Percentiles rank a stretch among this genome's conserved stretches.
Conservation (phyloP, 37 sponge, comb jelly and placozoan species). For the Bolinopsis microptera region DNA sequence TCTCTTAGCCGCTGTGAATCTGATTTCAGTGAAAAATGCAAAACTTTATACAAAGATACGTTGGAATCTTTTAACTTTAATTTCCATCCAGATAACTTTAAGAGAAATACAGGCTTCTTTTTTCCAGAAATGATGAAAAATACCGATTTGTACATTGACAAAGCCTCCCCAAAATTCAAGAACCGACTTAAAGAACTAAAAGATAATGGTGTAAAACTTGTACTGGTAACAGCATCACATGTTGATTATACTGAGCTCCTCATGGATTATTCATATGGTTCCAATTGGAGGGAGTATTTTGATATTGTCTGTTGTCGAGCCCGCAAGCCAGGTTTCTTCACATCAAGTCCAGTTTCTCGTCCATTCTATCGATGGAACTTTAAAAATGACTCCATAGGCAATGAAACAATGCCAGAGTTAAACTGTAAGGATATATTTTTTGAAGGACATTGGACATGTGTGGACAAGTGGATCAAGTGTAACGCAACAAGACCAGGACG, state of each 20-base stretch:
- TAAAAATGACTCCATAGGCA: background rate
- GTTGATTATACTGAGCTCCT: constrained; percentile 46
- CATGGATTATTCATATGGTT: constrained; percentile 1
- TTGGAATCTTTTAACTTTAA: background rate
- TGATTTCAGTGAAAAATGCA: background rate
- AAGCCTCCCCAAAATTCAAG: background rate
- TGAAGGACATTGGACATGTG: constrained; percentile 45
- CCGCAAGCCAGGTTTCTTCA: constrained; percentile 33
- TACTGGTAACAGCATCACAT: constrained; percentile 28
- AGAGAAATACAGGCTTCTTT: background rate
- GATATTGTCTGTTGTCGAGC: constrained; percentile 37
- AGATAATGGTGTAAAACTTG: background rate
- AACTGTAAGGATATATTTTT: background rate
- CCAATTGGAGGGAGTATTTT: constrained; percentile 23
- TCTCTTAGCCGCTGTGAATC: background rate
- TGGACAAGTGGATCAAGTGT: constrained; percentile 39
- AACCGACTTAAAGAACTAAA: background rate
- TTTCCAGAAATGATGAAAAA: constrained; percentile 25
- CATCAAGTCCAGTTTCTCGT: background rate
- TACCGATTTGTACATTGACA: background rate
- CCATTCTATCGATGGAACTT: background rate
- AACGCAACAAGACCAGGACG: background rate
- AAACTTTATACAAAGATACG: background rate
- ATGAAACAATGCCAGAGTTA: background rate
- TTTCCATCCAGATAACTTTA: constrained; percentile 46